These are phyloP conservation scores for Heliconius ismenius DNA, from an alignment of 2,888 invertebrate species.

Conservation along the genomic window DNA sequence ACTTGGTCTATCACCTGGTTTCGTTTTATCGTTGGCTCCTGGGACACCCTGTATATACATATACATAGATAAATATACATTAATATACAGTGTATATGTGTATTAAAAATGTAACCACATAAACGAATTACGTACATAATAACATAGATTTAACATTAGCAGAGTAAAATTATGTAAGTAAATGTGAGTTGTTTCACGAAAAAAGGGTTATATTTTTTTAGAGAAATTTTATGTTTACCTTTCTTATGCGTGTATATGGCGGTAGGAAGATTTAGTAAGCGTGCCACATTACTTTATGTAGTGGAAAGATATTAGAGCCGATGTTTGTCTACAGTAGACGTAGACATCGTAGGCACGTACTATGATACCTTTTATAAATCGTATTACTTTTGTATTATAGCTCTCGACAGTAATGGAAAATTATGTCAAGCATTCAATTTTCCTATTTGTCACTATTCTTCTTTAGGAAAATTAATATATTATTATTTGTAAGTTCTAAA, in stretches of 20 bases:
- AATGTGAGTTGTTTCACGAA: too few relatives aligned
- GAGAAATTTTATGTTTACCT: constrained; percentile 29
- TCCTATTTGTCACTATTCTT: neutral
- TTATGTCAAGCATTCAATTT: neutral
- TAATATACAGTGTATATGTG: too few relatives aligned
- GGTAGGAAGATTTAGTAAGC: constrained; percentile 44
- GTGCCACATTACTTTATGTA: constrained; percentile 53
- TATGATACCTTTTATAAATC: constrained; percentile 21
- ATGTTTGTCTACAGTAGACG: constrained; percentile 46
- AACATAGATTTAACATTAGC: too few relatives aligned
- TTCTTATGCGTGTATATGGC: constrained; percentile 39
- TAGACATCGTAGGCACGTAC: neutral
- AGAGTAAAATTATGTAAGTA: too few relatives aligned
- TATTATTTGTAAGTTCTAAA: neutral
- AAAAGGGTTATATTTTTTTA: too few relatives aligned
- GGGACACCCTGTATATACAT: too few relatives aligned
- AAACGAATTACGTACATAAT: too few relatives aligned
- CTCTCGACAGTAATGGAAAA: constrained; percentile 1
- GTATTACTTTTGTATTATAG: constrained; percentile 34
- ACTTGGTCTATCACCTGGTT: too few relatives aligned
- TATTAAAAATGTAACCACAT: too few relatives aligned
- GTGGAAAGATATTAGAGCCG: constrained; percentile 60
- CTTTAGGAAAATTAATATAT: neutral
- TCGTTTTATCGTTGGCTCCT: too few relatives aligned
- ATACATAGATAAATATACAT: too few relatives aligned